Base-by-base conservation (phyloP, 2,888 invertebrate species). In the Athetis lepigone region DNA sequence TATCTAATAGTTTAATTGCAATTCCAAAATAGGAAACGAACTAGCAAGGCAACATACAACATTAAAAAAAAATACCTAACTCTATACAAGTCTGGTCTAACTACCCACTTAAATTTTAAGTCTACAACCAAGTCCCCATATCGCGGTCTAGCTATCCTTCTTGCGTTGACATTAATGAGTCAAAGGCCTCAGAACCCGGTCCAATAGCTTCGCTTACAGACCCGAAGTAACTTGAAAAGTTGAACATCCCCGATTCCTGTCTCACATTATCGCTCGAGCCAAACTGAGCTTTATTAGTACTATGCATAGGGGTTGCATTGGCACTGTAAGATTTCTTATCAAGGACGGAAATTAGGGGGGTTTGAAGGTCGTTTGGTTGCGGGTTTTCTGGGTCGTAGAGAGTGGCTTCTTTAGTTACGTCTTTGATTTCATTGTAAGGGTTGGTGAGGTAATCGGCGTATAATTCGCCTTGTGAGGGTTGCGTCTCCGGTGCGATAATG, bases 221-320 rank as follows among this genome's bases (percentile, higher is more conserved):
- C 0, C 95, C 93, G 81, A 97, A 97, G 85, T 97, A 97, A 82
- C 96, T 97, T 0, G 96, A 94, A 76, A 96, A 96, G 75, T 96
- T 96, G 79, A 96, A 96, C 64, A 96, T 92, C 77, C 93, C 89
- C 2, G 92, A 92, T 23, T 92, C 92, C 33, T 88, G 86, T 36
- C 90, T 84, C 0, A 94, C 82, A 62, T 95, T 94, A 60, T 95
- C 95, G 11, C 88, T 92, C 8, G 95, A 95, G 2, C 91, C 90
- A 59, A 95, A 95, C 67, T 94, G 93, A 71, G 91, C 82, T 54
- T 89, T 93, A 84, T 89, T 89, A 19, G 36, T 59, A 52, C 82
- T 88, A 39, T 91, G 95, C 89, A 91, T 88, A 57, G 95, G 95
- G 5, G 94, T 95, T 13, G 91, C 79, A 69, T 93, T 92, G 29